These are phyloP conservation scores for Crax fasciolata DNA, from an alignment of 2,797 vertebrate species.

Conservation along the genomic window DNA sequence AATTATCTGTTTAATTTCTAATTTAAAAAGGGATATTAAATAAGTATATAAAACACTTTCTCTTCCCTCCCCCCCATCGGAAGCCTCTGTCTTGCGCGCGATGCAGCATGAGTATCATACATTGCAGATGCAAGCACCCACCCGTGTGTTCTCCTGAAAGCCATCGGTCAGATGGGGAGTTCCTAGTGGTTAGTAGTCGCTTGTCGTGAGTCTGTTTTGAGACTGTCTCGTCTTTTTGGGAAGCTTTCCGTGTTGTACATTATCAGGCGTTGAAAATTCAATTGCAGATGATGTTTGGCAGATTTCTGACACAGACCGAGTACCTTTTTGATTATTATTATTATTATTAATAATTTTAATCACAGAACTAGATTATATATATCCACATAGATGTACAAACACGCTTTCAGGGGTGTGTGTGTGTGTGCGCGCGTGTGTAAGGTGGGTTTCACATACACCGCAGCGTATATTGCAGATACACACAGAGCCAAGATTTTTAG, in stretches of 20 bases:
- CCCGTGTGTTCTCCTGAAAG: conserved; percentile 64
- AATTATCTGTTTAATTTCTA: conserved; percentile 89
- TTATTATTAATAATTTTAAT: conserved; percentile 75
- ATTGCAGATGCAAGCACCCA: conserved; percentile 64
- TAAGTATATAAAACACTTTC: conserved; percentile 88
- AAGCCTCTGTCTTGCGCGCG: conserved; percentile 68
- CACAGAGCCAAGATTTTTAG: conserved; percentile 59
- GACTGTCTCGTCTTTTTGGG: conserved; percentile 66
- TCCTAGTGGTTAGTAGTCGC: conserved; percentile 80
- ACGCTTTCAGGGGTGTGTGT: conserved; percentile 32
- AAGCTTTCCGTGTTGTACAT: conserved; percentile 73
- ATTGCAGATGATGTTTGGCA: conserved; percentile 73
- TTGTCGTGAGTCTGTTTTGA: conserved; percentile 70
- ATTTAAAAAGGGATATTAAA: conserved; percentile 88
- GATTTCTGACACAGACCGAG: conserved; percentile 77
- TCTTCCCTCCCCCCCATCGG: conserved; percentile 77
- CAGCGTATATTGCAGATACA: conserved; percentile 50
- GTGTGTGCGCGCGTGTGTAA: neutral
- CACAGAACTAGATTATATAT: conserved; percentile 79
- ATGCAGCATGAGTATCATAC: conserved; percentile 62
- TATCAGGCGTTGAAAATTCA: conserved; percentile 71
- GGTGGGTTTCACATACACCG: conserved; percentile 52
- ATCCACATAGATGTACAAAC: conserved; percentile 74
- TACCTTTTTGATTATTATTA: conserved; percentile 64
- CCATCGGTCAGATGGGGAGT: conserved; percentile 61